These are phyloP conservation scores for Phalloptychus januarius DNA, from an alignment of 2,797 vertebrate species.

Conservation along the genomic window DNA sequence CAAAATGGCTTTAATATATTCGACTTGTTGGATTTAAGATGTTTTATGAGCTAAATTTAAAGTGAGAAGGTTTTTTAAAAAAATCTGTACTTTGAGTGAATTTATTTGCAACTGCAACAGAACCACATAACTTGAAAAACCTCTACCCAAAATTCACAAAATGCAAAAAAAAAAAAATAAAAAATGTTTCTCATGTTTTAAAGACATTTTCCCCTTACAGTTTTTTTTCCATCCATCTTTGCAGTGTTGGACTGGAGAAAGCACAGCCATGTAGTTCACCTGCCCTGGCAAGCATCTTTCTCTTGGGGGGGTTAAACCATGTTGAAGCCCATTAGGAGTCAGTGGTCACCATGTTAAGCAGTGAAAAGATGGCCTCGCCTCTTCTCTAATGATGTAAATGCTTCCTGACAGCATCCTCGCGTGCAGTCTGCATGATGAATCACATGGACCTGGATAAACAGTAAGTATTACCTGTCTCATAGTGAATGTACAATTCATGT, in stretches of 20 bases:
- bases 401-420: conserved; percentile 61
- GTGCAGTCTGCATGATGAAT: conserved; percentile 65
- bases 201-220: neutral
- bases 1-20: conserved; percentile 10
- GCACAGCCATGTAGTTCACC: conserved; percentile 43
- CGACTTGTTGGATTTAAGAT: neutral
- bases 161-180: neutral
- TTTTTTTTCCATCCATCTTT: neutral
- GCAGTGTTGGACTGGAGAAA: conserved; percentile 16
- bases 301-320: conserved; percentile 55
- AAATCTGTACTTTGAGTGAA: conserved; percentile 17
- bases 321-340: conserved; percentile 69
- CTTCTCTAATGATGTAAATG: conserved; percentile 68
- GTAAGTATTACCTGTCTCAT: conserved; percentile 62
- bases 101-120: conserved; percentile 46
- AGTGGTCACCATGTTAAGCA: conserved; percentile 61
- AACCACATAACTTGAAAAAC: conserved; percentile 33
- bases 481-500: conserved; percentile 48
- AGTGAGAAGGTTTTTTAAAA: neutral
- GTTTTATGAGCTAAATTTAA: neutral
- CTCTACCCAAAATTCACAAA: neutral
- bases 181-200: neutral
- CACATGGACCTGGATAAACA: conserved; percentile 47
- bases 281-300: conserved; percentile 57
- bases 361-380: conserved; percentile 64